A percentile compares a stretch with the other conserved stretches of the same genome.
Evolutionary conservation across 1,140 invertebrate genomes (phyloP).

Genomic region (Hypsibius dujardini): DNA sequence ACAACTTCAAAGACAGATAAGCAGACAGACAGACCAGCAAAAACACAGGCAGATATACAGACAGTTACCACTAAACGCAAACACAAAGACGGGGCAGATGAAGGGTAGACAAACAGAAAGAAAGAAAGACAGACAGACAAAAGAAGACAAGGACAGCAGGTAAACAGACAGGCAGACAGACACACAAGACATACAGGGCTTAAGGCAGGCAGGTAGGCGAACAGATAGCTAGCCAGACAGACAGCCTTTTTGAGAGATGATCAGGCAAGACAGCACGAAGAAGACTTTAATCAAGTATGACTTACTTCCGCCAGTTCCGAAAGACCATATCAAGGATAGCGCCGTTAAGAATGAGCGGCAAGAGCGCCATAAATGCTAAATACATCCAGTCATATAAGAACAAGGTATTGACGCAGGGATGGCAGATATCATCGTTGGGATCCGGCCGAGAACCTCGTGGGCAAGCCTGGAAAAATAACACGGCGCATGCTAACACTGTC

Average conservation of each 20-base stretch:
- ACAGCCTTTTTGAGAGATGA: not conserved
- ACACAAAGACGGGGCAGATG: not conserved
- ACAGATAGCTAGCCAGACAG: not conserved
- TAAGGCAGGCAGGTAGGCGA: too few species aligned
- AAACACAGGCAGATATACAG: not conserved
- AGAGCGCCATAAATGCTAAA: constrained; percentile 71
- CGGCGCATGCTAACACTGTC: too few species aligned
- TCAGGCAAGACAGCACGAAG: not conserved
- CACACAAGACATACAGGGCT: too few species aligned
- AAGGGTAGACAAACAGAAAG: not conserved
- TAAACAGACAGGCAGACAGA: too few species aligned
- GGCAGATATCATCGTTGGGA: constrained; percentile 39
- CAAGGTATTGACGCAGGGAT: constrained; percentile 52
- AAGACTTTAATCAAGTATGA: not conserved
- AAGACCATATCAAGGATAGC: constrained; percentile 56
- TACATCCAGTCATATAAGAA: constrained; percentile 83
- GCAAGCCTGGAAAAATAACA: too few species aligned
- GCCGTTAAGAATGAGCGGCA: constrained; percentile 68
- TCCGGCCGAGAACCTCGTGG: not conserved
- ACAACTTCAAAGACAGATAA: not conserved
- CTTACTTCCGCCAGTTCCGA: not conserved
- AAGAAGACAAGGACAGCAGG: not conserved
- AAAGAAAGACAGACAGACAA: not conserved
- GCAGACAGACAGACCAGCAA: too few species aligned
- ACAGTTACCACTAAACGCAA: not conserved